Conservation (phyloP, 2,113 vertebrate genomes). For the Sturnus vulgaris region DNA sequence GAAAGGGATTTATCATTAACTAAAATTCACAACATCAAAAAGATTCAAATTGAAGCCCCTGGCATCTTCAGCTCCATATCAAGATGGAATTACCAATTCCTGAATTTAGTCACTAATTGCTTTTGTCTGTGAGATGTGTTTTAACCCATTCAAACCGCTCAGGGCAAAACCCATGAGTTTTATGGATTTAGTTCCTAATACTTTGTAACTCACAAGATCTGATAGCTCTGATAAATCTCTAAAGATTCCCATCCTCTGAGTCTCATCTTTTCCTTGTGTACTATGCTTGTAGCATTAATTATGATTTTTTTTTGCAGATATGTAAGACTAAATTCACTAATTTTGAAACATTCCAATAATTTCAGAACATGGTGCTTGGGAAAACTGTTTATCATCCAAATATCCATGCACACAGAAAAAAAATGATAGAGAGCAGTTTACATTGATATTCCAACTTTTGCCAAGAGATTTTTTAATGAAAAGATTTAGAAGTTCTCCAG, state of each 20-base stretch:
- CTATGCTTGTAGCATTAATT: background rate
- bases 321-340: background rate
- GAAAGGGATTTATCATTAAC: constrained; percentile 27
- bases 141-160: background rate
- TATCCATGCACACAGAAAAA: background rate
- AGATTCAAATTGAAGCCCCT: background rate
- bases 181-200: constrained; percentile 37
- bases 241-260: background rate
- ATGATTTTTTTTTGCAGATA: background rate
- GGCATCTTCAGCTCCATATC: background rate
- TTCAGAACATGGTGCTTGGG: background rate
- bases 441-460: background rate
- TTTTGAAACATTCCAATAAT: background rate
- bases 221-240: constrained; percentile 4
- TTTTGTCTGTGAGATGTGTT: constrained; percentile 44
- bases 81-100: background rate
- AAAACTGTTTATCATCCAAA: background rate
- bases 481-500: background rate
- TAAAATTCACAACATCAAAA: constrained; percentile 50
- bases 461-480: background rate
- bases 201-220: constrained; percentile 1
- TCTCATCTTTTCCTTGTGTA: background rate
- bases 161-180: background rate
- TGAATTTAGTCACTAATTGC: constrained; percentile 39
- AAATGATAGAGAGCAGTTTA: background rate